A percentile compares a stretch with the other conserved stretches of the same genome.
Evolutionary conservation across 2,797 vertebrate genomes (phyloP).

Genomic region (Micromesistius poutassou): DNA sequence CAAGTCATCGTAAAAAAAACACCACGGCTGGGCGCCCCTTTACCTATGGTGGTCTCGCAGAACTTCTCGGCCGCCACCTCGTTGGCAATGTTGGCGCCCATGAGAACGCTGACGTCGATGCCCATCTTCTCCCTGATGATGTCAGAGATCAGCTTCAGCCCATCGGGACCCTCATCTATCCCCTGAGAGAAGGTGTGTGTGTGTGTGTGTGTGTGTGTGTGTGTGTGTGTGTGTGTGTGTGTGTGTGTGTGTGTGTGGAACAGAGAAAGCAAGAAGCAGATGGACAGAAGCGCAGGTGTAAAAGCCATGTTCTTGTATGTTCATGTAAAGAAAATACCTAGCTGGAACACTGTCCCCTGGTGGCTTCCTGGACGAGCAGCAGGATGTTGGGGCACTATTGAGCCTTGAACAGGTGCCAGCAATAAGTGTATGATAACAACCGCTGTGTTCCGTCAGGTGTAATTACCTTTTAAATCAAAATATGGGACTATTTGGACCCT

Average conservation of each 20-base stretch:
- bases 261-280: conserved; percentile 14
- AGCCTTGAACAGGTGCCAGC: background rate
- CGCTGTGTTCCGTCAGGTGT: no score
- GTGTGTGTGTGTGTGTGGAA: background rate
- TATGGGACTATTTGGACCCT: background rate
- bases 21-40: conserved; percentile 21
- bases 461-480: background rate
- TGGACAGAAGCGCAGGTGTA: background rate
- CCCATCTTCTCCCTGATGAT: conserved; percentile 91
- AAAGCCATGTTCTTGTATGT: background rate
- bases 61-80: conserved; percentile 91
- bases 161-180: conserved; percentile 85
- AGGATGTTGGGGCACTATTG: background rate
- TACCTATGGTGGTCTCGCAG: conserved; percentile 92
- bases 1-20: background rate
- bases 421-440: background rate
- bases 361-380: background rate
- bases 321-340: background rate
- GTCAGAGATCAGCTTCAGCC: conserved; percentile 87
- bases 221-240: background rate
- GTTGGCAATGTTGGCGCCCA: conserved; percentile 92
- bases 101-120: conserved; percentile 89
- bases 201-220: background rate
- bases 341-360: background rate
- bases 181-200: conserved; percentile 68